phyloP scores from a whole-genome alignment of 2,113 vertebrate species.

The Cyanoliseus patagonus region DNA sequence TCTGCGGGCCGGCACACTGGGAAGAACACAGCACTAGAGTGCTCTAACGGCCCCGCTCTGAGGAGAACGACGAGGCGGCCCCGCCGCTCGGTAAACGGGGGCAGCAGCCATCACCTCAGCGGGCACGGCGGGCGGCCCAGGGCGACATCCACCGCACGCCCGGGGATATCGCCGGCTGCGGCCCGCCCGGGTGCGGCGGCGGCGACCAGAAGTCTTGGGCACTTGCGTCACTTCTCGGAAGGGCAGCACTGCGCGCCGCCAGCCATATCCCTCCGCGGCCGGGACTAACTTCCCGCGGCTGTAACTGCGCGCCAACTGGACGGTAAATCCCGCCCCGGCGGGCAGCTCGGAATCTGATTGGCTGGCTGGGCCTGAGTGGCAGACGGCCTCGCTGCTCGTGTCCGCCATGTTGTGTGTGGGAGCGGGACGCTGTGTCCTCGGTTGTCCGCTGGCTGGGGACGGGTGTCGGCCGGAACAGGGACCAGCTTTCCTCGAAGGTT shows the following conservation, averaged over 20 bases:
- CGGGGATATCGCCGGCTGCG: fast-evolving
- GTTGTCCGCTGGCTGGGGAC: background rate
- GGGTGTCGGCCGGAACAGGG: too few relatives aligned
- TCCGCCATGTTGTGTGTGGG: background rate
- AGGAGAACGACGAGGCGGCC: background rate
- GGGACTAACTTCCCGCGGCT: background rate
- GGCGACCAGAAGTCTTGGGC: fast-evolving
- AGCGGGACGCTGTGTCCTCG: fast-evolving
- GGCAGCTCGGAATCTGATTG: background rate
- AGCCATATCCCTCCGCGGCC: background rate
- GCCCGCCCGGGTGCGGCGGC: too few relatives aligned
- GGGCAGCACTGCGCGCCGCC: fast-evolving
- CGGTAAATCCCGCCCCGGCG: background rate
- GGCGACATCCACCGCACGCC: fast-evolving
- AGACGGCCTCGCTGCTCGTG: fast-evolving
- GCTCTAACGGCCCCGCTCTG: too few relatives aligned
- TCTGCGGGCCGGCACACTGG: background rate
- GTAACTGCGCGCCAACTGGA: fast-evolving
- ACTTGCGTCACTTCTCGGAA: background rate
- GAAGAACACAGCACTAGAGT: background rate
- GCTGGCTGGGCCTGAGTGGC: background rate
- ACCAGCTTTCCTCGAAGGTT: fast-evolving
- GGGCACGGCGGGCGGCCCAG: too few relatives aligned
- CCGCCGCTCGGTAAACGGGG: background rate
- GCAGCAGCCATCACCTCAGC: background rate